These are phyloP conservation scores for Siniperca knerii DNA, from an alignment of 2,113 vertebrate genomes.

Conservation along the genomic window DNA sequence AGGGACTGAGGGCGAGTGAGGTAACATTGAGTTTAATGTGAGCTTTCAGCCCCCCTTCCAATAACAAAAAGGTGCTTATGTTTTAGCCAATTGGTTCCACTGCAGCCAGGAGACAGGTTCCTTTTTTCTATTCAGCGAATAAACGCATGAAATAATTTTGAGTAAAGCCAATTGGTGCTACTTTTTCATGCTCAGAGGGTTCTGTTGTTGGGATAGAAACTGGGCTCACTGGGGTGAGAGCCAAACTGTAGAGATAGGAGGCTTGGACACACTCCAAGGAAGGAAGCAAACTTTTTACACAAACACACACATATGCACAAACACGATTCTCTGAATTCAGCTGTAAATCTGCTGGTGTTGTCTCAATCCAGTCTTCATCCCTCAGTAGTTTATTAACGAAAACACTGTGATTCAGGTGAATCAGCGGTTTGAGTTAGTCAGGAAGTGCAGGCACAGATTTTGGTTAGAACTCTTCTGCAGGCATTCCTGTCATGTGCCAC, in stretches of 20 bases:
- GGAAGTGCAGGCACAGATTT: no score
- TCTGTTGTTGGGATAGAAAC: slow-evolving; percentile 39
- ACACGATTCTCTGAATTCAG: neutral
- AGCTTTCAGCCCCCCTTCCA: slow-evolving; percentile 26
- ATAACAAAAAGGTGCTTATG: slow-evolving; percentile 70
- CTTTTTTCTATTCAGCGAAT: slow-evolving; percentile 28
- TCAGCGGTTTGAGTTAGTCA: neutral
- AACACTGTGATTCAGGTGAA: neutral
- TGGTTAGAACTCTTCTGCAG: neutral
- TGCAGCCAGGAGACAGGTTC: slow-evolving; percentile 37
- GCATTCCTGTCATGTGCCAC: neutral
- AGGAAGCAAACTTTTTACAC: slow-evolving; percentile 11
- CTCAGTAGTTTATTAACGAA: neutral
- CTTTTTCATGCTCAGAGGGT: slow-evolving; percentile 43
- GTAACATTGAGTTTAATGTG: slow-evolving; percentile 61
- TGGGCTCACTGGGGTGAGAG: slow-evolving; percentile 15
- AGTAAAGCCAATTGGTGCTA: slow-evolving; percentile 53
- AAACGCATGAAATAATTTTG: slow-evolving; percentile 21
- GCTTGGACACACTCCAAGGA: slow-evolving; percentile 18
- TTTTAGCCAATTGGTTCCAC: slow-evolving; percentile 72
- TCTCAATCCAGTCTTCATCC: neutral
- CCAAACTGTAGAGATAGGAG: slow-evolving; percentile 6
- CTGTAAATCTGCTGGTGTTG: neutral
- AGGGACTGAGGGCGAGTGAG: slow-evolving; percentile 12
- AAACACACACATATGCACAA: neutral